phyloP scores from a whole-genome alignment of 1,140 invertebrate species.

The Drosophila navojoa region DNA sequence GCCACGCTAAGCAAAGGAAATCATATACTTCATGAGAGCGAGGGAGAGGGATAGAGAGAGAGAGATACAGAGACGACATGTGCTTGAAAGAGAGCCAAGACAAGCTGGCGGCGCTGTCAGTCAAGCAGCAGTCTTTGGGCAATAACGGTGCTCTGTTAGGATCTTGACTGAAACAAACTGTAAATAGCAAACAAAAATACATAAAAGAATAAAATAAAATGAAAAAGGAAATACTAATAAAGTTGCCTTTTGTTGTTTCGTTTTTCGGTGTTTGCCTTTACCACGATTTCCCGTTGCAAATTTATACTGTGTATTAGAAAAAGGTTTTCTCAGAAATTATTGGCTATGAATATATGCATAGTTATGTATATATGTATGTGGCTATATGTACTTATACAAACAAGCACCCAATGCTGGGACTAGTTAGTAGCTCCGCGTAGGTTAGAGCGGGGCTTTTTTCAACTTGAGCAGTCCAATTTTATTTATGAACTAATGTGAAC shows the following conservation, averaged over 20 bases:
- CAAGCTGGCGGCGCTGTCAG: slow-evolving; percentile 58
- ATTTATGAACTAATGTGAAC: no score
- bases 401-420: no score
- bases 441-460: no score
- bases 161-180: slow-evolving; percentile 2
- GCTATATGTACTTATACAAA: no score
- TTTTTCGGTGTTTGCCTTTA: slow-evolving; percentile 15
- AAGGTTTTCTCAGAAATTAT: neutral
- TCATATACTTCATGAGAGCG: neutral
- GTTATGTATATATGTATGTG: neutral
- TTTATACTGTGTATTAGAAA: slow-evolving; percentile 5
- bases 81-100: slow-evolving; percentile 59
- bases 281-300: slow-evolving; percentile 9
- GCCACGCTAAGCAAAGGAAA: slow-evolving; percentile 7
- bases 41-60: slow-evolving; percentile 19
- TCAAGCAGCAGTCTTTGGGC: slow-evolving; percentile 25
- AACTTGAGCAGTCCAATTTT: no score
- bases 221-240: slow-evolving; percentile 26
- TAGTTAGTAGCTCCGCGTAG: no score
- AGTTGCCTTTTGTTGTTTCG: slow-evolving; percentile 25
- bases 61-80: slow-evolving; percentile 33
- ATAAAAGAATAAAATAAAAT: no score
- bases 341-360: neutral
- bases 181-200: neutral
- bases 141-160: no score